These are phyloP conservation scores for Apostichopus japonicus DNA, from an alignment of 35 echinoderm and acorn worm genomes.

Conservation along the genomic window DNA sequence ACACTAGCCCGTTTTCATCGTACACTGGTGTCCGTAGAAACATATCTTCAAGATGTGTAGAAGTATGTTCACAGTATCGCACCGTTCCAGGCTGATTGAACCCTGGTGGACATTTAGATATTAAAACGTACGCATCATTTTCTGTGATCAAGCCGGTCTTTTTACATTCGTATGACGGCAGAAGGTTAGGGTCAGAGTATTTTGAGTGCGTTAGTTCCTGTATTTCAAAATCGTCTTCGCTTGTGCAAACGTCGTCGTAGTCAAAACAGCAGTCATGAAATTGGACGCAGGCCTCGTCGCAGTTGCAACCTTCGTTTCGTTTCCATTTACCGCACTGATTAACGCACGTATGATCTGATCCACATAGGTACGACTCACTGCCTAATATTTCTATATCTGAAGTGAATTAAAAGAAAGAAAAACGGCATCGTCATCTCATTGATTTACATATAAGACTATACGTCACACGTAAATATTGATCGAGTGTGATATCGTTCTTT, in stretches of 20 bases:
- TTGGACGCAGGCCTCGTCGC: not conserved
- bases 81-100: not conserved
- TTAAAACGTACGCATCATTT: not conserved
- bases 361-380: not conserved
- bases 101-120: not conserved
- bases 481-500: not conserved
- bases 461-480: not conserved
- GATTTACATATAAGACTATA: not conserved
- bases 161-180: not conserved
- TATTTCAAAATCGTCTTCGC: not conserved
- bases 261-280: conserved; percentile 16
- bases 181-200: not conserved
- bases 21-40: not conserved
- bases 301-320: not conserved
- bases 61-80: not conserved
- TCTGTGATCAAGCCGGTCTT: not conserved
- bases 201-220: not conserved
- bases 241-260: not conserved
- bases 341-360: not conserved
- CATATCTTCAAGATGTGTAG: not conserved
- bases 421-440: not conserved
- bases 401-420: not conserved
- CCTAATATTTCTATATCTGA: not conserved
- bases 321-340: not conserved
- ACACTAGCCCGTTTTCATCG: not conserved